Evolutionary conservation across 1,140 invertebrate genomes (phyloP).

Genomic region (Phenacoccus solenopsis): DNA sequence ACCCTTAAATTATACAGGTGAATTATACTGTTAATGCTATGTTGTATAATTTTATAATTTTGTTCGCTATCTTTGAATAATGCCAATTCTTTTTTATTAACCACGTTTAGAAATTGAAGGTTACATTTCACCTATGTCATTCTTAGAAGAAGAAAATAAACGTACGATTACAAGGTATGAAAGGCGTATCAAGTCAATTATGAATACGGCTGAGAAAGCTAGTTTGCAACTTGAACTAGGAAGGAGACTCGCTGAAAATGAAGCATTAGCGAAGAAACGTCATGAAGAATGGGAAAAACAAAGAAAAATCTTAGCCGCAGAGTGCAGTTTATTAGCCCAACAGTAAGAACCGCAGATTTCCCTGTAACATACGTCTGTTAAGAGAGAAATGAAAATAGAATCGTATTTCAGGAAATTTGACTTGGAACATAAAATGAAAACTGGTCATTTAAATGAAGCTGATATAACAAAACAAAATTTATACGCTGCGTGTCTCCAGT

Average conservation of each 20-base stretch:
- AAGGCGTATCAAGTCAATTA: background rate
- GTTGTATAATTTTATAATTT: background rate
- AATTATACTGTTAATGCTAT: background rate
- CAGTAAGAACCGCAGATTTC: background rate
- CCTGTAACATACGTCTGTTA: background rate
- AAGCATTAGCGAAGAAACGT: background rate
- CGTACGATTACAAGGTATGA: background rate
- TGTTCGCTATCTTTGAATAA: background rate
- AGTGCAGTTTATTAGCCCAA: background rate
- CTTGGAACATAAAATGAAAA: background rate
- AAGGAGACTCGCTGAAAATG: background rate
- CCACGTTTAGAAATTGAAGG: background rate
- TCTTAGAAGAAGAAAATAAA: background rate
- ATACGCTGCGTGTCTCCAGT: background rate
- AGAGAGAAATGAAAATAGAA: no score
- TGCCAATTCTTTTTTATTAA: background rate
- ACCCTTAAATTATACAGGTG: background rate
- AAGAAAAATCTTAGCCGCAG: background rate
- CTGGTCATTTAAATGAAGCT: background rate
- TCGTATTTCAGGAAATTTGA: background rate
- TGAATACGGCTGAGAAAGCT: background rate
- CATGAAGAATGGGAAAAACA: slow-evolving; percentile 4
- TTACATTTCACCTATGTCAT: background rate
- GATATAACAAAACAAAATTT: slow-evolving; percentile 7
- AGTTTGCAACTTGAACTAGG: background rate